Evolutionary conservation across 53 echinoderm and acorn worm genomes (phyloP), one percentile per base, ranked within the genome.

Genomic region (Mesocentrotus franciscanus): DNA sequence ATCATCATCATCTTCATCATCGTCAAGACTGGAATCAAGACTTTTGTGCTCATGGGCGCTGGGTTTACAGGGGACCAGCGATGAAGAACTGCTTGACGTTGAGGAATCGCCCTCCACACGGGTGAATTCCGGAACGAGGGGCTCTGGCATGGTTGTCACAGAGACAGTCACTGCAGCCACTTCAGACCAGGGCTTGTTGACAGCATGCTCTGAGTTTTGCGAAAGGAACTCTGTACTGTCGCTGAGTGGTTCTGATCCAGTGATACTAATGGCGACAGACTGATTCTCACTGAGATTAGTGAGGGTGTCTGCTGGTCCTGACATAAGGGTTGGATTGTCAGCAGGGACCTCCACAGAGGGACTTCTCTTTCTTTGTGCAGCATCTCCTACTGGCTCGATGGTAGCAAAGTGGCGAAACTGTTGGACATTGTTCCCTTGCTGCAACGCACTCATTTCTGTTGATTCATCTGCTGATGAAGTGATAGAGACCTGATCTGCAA

Each of bases 1-100:
- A 93, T 98, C 93, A 42, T 96, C 97, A 9, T 97, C 96, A 60
- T 97, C 97, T 8, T 97, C 97, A 10, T 96, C 97, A 66, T 95
- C 95, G 32, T 95, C 84, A 29, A 57, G 49, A 78, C 56, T 59
- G 0, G 58, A 36, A 72, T 75, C 93, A 22, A 18, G 56, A 11
- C 74, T 49, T 74, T 15, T 75, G 71, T 16, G 34, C 56, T 60
- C 90, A 29, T n/a, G 60, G 15, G 60, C 71, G 17, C 27, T 59
- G 27, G 94, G 59, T 61, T 81, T 33, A 35, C 85, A 10, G 10
- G 36, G 57, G 13, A 84, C 85, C 85, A 94, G 20, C 1, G 94
- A 94, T 16, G 94, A 94, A 18, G 94, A 29, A 20, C 62, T 83
- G 60, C 83, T 94, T 10, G 59, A 61, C 18, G 94, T 83, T 34